Base-by-base conservation (phyloP, 1,140 invertebrate genomes). In the Dendroctonus valens region DNA sequence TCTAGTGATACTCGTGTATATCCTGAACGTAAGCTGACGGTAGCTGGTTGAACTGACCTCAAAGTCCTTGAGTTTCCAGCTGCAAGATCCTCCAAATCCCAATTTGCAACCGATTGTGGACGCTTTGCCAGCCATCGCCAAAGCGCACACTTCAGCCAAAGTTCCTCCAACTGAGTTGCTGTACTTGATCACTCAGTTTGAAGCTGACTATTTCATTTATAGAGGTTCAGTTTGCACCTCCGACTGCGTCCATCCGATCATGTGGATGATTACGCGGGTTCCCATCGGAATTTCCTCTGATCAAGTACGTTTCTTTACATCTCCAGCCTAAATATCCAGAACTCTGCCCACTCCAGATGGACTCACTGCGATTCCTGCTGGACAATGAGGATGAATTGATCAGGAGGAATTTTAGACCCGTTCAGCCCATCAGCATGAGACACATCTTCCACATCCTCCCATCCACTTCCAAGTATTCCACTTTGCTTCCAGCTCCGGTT, bases 171-270 rank as follows among this genome's bases (percentile, higher is more conserved):
- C 78, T 6, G 77, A 80, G 0, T 72, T 88, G 69, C 80, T 76
- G 0, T 77, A 76, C 7, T 75, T 88, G 2, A 48, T 88, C 6
- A 81, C 80, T 7, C 78, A 83, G 67, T 84, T 86, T 62, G 75
- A 71, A 6, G 73, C 81, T 59, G 84, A 85, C 72, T 90, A 87
- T 70, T 91, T 89, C 73, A 75, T 88, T 1, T 93, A 93, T 72
- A 81, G 83, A 74, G 91, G 91, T 0, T 85, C 74, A n/a, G 73
- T 80, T 4, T 72, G 59, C 5, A 78, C 77, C 0, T 58, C 65
- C 4, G 59, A 66, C 12, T 75, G 73, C 57, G 41, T 69, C 8
- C 77, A 80, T 71, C 68, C 69, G 37, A 68, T 79, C 15, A 41
- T 77, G 6, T 80, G 79, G 79, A 61, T 80, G 11, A 75, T 79